Conservation (phyloP, 2,797 vertebrate genomes). For the Pangasius macronema region DNA sequence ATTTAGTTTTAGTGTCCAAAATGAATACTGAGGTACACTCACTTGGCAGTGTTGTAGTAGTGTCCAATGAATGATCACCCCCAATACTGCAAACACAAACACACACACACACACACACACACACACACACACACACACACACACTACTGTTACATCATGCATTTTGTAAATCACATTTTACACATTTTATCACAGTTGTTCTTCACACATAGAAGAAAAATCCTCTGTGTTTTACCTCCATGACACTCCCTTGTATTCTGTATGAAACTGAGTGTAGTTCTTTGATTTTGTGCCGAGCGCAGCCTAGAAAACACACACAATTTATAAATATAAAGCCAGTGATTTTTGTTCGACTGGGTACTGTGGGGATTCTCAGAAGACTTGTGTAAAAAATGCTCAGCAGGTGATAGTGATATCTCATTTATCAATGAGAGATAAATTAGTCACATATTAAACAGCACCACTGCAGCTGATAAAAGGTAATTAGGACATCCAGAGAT, state of each 20-base stretch:
- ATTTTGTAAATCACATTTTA: background rate
- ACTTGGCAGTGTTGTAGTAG: constrained; percentile 86
- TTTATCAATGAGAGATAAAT: background rate
- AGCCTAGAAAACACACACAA: constrained; percentile 65
- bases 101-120: constrained; percentile 14
- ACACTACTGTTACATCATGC: background rate
- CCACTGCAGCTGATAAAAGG: background rate
- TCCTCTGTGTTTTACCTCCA: constrained; percentile 80
- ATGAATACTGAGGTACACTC: constrained; percentile 63
- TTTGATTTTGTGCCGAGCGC: constrained; percentile 75
- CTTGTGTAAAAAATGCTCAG: background rate
- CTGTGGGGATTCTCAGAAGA: background rate
- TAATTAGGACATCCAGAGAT: background rate
- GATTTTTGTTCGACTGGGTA: background rate
- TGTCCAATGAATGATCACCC: constrained; percentile 79
- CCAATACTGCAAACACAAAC: constrained; percentile 76
- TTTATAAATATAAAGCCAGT: background rate
- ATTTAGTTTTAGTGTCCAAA: too few species aligned
- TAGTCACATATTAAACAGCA: constrained; percentile 5
- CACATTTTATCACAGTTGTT: background rate
- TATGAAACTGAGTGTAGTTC: constrained; percentile 57
- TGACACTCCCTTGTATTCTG: constrained; percentile 80
- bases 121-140: constrained; percentile 32
- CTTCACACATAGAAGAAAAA: background rate
- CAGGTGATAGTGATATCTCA: background rate